A percentile compares a stretch with the other conserved stretches of the same genome.
Evolutionary conservation across 2,888 invertebrate species (phyloP).

Genomic region (Dicroscelio sp.): DNA sequence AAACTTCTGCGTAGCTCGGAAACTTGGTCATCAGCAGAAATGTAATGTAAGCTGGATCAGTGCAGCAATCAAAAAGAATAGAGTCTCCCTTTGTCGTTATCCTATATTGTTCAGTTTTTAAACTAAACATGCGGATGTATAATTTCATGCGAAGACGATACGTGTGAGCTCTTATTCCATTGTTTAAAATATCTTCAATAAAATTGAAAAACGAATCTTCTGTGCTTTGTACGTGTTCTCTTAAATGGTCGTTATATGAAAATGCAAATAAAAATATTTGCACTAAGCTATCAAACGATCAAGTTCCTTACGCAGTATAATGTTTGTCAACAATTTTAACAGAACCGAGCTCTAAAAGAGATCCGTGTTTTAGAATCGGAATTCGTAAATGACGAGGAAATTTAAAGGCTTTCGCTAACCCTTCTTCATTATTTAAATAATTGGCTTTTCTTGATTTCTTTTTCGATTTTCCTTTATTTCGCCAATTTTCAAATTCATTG

Average conservation of each 20-base stretch:
- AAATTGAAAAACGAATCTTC: not conserved
- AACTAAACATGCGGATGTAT: not conserved
- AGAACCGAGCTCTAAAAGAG: not conserved
- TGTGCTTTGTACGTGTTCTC: not conserved
- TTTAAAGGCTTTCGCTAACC: not conserved
- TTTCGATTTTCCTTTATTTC: not conserved
- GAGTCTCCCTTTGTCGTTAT: not conserved
- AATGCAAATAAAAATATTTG: slow-evolving; percentile 86
- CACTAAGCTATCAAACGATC: not conserved
- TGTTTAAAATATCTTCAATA: not conserved
- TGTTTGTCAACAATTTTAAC: not conserved
- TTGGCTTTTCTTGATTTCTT: not conserved
- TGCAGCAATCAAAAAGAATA: not conserved
- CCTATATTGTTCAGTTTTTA: not conserved
- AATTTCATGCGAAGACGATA: not conserved
- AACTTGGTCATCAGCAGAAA: not conserved
- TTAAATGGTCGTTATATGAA: not conserved
- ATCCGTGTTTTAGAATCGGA: slow-evolving; percentile 9
- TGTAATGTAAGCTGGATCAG: not conserved
- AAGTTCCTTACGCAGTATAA: not conserved
- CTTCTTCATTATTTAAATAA: slow-evolving; percentile 15
- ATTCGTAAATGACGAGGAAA: not conserved
- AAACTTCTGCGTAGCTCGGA: not conserved
- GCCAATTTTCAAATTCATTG: slow-evolving; percentile 23
- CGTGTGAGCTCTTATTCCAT: not conserved